A percentile compares a stretch with the other conserved stretches of the same genome.
phyloP scores from a whole-genome alignment of 64 coral and sea anemone genomes.

The Catalaphyllia jardinei region DNA sequence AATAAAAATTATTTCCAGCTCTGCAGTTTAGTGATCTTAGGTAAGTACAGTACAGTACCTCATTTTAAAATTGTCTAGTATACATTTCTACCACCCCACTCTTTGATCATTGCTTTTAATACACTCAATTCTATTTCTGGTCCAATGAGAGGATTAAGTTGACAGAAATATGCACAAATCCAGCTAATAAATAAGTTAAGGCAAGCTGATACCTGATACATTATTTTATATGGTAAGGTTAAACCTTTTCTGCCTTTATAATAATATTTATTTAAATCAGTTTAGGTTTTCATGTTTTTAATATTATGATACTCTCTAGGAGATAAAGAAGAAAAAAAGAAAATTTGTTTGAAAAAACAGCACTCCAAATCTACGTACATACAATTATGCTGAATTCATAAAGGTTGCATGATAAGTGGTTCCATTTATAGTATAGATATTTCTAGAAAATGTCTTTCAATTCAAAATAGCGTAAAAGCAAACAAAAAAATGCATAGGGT shows the following conservation, averaged over 20 bases:
- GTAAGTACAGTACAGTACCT: slow-evolving; percentile 1
- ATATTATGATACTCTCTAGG: neutral
- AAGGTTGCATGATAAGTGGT: no score
- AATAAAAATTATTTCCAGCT: no score
- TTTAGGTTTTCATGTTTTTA: no score
- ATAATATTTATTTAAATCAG: no score
- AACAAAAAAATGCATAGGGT: no score
- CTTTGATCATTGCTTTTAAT: slow-evolving; percentile 52
- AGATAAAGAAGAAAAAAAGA: neutral
- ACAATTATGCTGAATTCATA: no score
- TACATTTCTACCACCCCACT: slow-evolving; percentile 73
- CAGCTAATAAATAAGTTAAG: slow-evolving; percentile 65
- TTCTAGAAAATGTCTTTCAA: no score
- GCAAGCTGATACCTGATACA: neutral
- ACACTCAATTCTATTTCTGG: slow-evolving; percentile 60
- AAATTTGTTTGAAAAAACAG: neutral
- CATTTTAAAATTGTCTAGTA: neutral
- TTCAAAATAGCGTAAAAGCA: no score
- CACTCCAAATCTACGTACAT: neutral
- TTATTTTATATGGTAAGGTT: neutral
- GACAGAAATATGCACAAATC: slow-evolving; percentile 80
- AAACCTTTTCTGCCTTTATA: no score
- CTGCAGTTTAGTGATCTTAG: neutral
- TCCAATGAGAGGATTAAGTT: slow-evolving; percentile 96
- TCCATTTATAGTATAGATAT: no score